Percentiles rank a stretch among this genome's conserved stretches.
phyloP scores from a whole-genome alignment of 1,140 invertebrate species.

The Drosophila kikkawai region DNA sequence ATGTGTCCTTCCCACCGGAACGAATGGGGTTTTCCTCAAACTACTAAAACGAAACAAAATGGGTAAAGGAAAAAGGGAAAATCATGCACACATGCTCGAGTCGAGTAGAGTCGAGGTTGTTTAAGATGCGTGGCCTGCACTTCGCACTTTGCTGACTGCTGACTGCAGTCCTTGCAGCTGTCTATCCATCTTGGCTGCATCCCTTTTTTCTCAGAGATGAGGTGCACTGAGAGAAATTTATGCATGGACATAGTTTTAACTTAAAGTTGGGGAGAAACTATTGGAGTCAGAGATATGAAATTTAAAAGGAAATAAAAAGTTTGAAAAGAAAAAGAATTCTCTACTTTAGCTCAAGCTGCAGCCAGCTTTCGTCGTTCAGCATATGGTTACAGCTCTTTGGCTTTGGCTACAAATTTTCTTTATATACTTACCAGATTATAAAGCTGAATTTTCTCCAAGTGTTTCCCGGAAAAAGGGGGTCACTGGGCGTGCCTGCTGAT shows the following conservation, averaged over 20 bases:
- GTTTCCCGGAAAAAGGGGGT: slow-evolving; percentile 3
- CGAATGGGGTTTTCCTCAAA: not conserved
- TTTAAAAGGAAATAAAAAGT: too few relatives aligned
- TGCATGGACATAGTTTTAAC: too few relatives aligned
- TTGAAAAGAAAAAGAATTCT: too few relatives aligned
- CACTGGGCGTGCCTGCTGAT: slow-evolving; percentile 7
- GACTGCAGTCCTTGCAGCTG: slow-evolving; percentile 60
- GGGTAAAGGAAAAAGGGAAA: slow-evolving; percentile 1
- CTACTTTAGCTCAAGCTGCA: too few relatives aligned
- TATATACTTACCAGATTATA: not conserved
- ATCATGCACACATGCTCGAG: slow-evolving; percentile 35
- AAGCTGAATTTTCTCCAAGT: not conserved
- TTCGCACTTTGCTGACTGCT: slow-evolving; percentile 68
- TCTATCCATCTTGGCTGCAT: slow-evolving; percentile 53
- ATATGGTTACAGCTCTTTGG: too few relatives aligned
- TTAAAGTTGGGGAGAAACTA: not conserved
- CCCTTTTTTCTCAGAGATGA: slow-evolving; percentile 28
- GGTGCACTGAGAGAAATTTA: slow-evolving; percentile 21
- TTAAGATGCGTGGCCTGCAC: slow-evolving; percentile 65
- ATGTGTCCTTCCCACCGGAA: slow-evolving; percentile 5
- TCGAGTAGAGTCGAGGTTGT: slow-evolving; percentile 32
- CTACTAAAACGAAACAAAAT: slow-evolving; percentile 5
- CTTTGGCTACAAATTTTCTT: not conserved
- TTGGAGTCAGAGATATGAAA: not conserved
- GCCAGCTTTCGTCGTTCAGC: too few relatives aligned